Evolutionary conservation across 2,113 vertebrate species (phyloP), one percentile per base, ranked within the genome.

Genomic region (Gymnogyps californianus): DNA sequence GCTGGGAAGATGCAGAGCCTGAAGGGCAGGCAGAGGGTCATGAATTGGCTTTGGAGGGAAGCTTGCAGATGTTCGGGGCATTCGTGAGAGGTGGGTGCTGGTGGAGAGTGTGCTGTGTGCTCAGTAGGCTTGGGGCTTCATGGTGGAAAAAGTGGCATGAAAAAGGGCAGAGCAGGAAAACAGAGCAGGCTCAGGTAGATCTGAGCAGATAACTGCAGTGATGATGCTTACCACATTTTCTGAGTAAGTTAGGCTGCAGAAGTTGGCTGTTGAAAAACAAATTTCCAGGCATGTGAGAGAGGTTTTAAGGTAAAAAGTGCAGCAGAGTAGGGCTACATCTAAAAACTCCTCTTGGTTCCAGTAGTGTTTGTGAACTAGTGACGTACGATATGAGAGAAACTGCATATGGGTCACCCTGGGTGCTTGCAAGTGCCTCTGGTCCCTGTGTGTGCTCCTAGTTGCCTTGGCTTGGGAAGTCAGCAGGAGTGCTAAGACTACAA

Each of bases 11-110:
- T 10, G 6, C 19, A 40, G 58, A 83, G 24, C 47, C 52, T 47
- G 42, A 66, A 44, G 34, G 25, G 31, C 34, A 57, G 51, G 67
- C 31, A 76, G 31, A 49, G 31, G 8, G 28, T 51, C n/a, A 5
- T 38, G 20, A 4, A 3, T 1, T 16, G 46, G 18, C 29, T 75
- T 21, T 52, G 24, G 3, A 26, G 24, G 4, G 8, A 87, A 57
- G 54, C 51, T 44, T 10, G n/a, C 16, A 24, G 57, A 18, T 0
- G 0, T 20, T 21, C 10, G 6, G 9, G 42, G 3, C 5, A 3
- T 71, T 67, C 2, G 2, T 51, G 51, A 29, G 38, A 85, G 54
- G 6, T 38, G n/a, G 5, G 28, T 1, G 9, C 34, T 47, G 57
- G 18, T 69, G 51, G 11, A 54, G 29, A 38, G 24, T 7, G 4